Base-by-base conservation (phyloP, 1,140 invertebrate species). In the Thaumetopoea pityocampa region DNA sequence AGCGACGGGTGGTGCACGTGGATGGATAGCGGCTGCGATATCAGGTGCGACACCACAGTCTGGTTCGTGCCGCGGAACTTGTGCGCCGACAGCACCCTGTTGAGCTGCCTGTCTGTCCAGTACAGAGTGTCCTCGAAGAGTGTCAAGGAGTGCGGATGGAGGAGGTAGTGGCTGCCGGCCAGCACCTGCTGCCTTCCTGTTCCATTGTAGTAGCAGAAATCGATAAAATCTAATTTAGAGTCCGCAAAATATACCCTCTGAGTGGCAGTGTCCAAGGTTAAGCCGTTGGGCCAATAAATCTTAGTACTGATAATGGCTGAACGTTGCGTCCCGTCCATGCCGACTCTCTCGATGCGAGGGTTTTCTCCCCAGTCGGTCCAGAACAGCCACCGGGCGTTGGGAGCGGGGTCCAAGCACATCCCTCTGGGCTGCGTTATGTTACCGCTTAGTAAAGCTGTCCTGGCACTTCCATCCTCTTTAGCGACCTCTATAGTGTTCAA, bases 341-440 rank as follows among this genome's bases (percentile, higher is more conserved):
- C 96, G 4, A 97, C 92, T 43, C 97, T 85, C 81, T 99, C 98
- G 40, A 99, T 96, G 1, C 97, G 83, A 1, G 98, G 98, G 85
- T 98, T 96, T 69, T 98, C 96, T 26, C 97, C 97, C 97, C 98
- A 99, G 71, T 99, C 98, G 0, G 96, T 98, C 97, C 97, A 98
- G 86, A 98, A 98, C 7, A 98, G 85, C 89, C 93, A 96, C 3
- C 92, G 83, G 0, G 94, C 91, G 16, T 90, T 91, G 8, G 94
- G 92, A 62, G 92, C 92, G 0, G 97, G 96, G 86, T 99, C 97
- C 9, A 99, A 68, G 62, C 94, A 95, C 89, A 99, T 95, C 22
- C 96, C 97, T 60, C 97, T 85, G 0, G 97, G 97, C 69, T 98
- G 96, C 0, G 95, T 97, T 11, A 98, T 96, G 76, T 98, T 98